Percentiles rank a stretch among this genome's conserved stretches.
These are phyloP conservation scores for Andrena cerasifolii DNA, from an alignment of 1,140 invertebrate species.

Conservation along the genomic window DNA sequence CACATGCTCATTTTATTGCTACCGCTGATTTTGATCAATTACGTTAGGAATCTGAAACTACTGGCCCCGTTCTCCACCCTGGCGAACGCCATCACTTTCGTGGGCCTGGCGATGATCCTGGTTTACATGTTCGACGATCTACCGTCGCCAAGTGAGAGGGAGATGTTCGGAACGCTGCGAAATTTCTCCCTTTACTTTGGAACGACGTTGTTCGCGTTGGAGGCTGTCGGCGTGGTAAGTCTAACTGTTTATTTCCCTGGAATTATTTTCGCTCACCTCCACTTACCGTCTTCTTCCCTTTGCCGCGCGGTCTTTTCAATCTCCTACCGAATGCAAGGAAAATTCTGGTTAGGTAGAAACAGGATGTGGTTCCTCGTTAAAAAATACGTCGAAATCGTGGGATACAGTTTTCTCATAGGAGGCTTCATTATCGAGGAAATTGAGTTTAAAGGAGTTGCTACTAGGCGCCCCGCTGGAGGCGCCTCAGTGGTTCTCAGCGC, in stretches of 20 bases:
- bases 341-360: no score
- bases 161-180: conserved; percentile 82
- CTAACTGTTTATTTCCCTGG: background rate
- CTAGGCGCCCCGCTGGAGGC: no score
- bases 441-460: no score
- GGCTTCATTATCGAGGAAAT: no score
- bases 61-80: conserved; percentile 91
- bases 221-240: conserved; percentile 93
- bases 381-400: no score
- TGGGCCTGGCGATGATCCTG: conserved; percentile 88
- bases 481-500: no score
- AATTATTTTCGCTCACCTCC: no score
- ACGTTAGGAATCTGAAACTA: conserved; percentile 89
- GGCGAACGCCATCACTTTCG: conserved; percentile 89
- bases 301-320: no score
- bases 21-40: conserved; percentile 88
- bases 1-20: conserved; percentile 86
- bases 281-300: no score
- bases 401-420: no score
- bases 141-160: conserved; percentile 83
- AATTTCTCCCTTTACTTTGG: conserved; percentile 91
- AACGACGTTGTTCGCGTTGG: conserved; percentile 93
- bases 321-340: no score
- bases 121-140: conserved; percentile 86
- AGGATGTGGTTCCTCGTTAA: no score